Conservation (phyloP, 1,140 invertebrate species). For the Drosophila bifasciata region DNA sequence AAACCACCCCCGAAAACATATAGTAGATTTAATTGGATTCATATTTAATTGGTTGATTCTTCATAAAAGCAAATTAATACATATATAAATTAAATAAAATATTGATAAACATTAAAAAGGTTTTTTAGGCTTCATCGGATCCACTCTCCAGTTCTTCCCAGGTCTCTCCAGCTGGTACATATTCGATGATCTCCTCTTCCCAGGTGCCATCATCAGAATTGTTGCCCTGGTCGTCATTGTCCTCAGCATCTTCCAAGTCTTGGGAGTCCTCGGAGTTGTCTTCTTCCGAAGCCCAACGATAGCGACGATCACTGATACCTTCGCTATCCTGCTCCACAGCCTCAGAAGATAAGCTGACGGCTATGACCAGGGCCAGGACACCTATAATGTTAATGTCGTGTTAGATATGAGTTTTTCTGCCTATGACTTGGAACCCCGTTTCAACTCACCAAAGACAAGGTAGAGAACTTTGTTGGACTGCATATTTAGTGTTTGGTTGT, state of each 20-base stretch:
- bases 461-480: constrained; percentile 51
- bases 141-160: constrained; percentile 8
- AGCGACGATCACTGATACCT: constrained; percentile 65
- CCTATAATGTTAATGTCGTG: constrained; percentile 17
- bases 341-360: constrained; percentile 9
- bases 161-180: background rate
- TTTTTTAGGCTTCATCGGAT: constrained; percentile 24
- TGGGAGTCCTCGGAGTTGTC: constrained; percentile 3
- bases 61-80: constrained; percentile 27
- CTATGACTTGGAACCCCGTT: background rate
- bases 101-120: background rate
- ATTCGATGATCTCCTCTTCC: constrained; percentile 1
- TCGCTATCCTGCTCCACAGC: constrained; percentile 8
- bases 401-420: no score
- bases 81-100: no score
- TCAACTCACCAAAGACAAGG: constrained; percentile 57
- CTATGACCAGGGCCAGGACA: constrained; percentile 55
- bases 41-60: background rate
- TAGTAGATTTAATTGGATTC: no score
- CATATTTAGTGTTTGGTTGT: constrained; percentile 47
- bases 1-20: no score
- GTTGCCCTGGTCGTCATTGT: background rate
- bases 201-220: background rate
- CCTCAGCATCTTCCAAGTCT: constrained; percentile 6
- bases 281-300: constrained; percentile 48